Percentiles rank a stretch among this genome's conserved stretches.
Evolutionary conservation across 2,888 invertebrate species (phyloP).

Genomic region (Eutolmus rufibarbis): DNA sequence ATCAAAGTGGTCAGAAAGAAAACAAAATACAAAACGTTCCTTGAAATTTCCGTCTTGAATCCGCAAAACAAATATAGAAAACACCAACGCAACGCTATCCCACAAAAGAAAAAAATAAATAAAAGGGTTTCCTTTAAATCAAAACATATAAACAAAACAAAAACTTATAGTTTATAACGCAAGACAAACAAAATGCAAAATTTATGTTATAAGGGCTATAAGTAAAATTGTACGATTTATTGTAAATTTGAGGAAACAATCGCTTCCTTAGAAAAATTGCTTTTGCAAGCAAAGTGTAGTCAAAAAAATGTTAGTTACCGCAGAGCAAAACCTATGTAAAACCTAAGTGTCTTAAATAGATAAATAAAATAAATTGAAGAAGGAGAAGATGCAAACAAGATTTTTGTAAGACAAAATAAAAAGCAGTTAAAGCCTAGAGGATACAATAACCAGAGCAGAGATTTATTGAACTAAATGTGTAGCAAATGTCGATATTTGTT

Average conservation of each 20-base stretch:
- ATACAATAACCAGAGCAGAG: background rate
- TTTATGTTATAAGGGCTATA: background rate
- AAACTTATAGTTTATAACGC: background rate
- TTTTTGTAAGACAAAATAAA: conserved; percentile 24
- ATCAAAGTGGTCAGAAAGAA: background rate
- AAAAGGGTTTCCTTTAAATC: background rate
- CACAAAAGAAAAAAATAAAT: background rate
- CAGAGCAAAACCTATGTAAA: conserved; percentile 3
- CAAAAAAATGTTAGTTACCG: background rate
- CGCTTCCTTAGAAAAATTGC: conserved; percentile 12
- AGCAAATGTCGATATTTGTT: conserved; percentile 16
- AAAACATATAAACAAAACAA: background rate
- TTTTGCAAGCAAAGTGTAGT: background rate
- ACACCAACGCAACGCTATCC: background rate
- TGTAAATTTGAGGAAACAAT: background rate
- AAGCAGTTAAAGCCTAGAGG: background rate
- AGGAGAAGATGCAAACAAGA: background rate
- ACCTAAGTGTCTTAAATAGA: conserved; percentile 39
- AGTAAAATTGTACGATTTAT: background rate
- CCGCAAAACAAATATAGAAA: background rate
- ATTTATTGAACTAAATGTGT: conserved; percentile 9
- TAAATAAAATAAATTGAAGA: conserved; percentile 6
- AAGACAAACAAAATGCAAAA: background rate
- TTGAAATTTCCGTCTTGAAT: conserved; percentile 21
- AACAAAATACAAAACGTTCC: conserved; percentile 12